Percentiles rank a stretch among this genome's conserved stretches.
phyloP scores from a whole-genome alignment of 2,888 invertebrate genomes.

The Amphipyra tragopoginis region DNA sequence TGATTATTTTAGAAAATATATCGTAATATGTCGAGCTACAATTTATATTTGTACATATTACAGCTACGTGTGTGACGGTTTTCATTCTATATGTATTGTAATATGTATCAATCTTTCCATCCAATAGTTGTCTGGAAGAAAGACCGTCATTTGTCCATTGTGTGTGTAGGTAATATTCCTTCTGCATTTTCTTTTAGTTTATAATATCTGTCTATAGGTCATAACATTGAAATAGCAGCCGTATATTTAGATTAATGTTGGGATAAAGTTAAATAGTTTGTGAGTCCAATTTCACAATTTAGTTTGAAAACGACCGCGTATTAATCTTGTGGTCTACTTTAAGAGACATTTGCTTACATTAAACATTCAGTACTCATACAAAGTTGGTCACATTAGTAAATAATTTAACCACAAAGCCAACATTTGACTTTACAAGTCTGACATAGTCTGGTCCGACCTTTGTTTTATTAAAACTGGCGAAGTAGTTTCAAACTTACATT shows the following conservation, averaged over 20 bases:
- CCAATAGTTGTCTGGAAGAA: too few relatives aligned
- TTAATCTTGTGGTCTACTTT: constrained; percentile 7
- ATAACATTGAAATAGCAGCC: background rate
- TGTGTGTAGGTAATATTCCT: too few relatives aligned
- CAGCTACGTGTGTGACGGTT: too few relatives aligned
- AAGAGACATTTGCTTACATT: background rate
- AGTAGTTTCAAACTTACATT: constrained; percentile 19
- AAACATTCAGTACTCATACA: background rate
- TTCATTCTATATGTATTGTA: too few relatives aligned
- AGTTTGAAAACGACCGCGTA: background rate
- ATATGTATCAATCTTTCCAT: too few relatives aligned
- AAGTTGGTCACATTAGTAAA: constrained; percentile 6
- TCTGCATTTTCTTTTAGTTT: too few relatives aligned
- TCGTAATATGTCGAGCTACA: too few relatives aligned
- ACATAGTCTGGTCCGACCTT: constrained; percentile 14
- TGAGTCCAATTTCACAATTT: background rate
- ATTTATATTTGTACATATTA: too few relatives aligned
- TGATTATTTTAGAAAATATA: too few relatives aligned
- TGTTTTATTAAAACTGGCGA: constrained; percentile 8
- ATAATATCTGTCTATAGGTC: too few relatives aligned
- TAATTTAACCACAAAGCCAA: constrained; percentile 19
- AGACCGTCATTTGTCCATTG: too few relatives aligned
- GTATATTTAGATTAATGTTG: background rate
- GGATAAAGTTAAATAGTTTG: background rate
- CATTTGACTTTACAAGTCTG: constrained; percentile 9